Base-by-base conservation (phyloP, 2,113 vertebrate genomes). In the Ailuropoda melanoleuca region DNA sequence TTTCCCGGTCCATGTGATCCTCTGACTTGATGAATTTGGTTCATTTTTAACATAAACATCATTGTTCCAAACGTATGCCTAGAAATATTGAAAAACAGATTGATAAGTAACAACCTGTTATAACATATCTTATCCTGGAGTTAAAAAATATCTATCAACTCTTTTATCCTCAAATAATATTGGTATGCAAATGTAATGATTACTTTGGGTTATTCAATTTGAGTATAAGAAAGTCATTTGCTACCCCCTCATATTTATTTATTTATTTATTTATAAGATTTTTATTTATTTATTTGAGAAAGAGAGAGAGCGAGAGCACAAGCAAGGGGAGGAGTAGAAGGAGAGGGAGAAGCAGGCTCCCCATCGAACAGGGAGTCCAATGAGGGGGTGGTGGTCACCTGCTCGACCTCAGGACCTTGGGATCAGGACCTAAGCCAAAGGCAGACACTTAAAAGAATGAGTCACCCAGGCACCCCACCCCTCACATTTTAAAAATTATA, bases 31-130 rank as follows among this genome's bases (percentile, higher is more conserved):
- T 82, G 87, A 97, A 66, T 88, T 96, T 96, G 99, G 99, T 64
- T 98, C 94, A 77, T 85, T 62, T 98, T 99, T 99, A 74, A 99
- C 21, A 90, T 99, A 99, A 98, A 99, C 82, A 78, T 99, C 99
- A 98, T 99, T 99, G 68, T 99, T 97, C 98, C 98, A 99, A 95
- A 99, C 98, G 88, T 99, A 99, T 4, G 99, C 99, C 99, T 99
- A 94, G 55, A 96, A 97, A 83, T 26, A 94, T 62, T 87, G 13
- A 97, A 97, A 96, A 93, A 74, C 70, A 84, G 21, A 86, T 78
- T 96, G 31, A 43, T n/a, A 62, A 84, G 84, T 62, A 83, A 97
- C 90, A 85, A 26, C 14, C 46, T 48, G 2, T 50, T 86, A 95
- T 31, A 75, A 18, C 13, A n/a, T 70, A 66, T 85, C 96, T 93